Evolutionary conservation across 2,797 vertebrate genomes (phyloP), one percentile per base, ranked within the genome.

Genomic region (Ambastaia sidthimunki): DNA sequence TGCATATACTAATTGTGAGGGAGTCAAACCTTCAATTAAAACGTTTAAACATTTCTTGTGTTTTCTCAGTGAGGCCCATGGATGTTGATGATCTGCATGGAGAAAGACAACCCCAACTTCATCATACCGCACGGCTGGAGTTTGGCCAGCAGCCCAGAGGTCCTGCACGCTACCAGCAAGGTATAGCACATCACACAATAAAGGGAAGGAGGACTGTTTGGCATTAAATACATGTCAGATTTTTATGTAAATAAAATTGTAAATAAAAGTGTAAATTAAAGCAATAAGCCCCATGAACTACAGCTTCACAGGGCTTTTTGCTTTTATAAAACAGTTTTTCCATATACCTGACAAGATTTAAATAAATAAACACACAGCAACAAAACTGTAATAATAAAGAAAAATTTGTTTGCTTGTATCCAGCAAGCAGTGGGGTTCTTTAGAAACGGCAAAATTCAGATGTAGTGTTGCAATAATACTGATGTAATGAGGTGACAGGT

Each of bases 31-130:
- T 81, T 66, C 80, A 80, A 85, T 87, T 88, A 87, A 88, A 88
- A 82, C 79, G 82, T 31, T 83, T 81, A 82, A 77, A 80, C 69
- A 81, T 81, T 82, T 79, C 48, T 78, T 76, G 78, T 41, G 66
- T 37, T 82, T 86, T 54, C 75, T 81, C 74, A 90, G 91, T 76
- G 82, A 47, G 80, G 73, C 63, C 83, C 78, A 60, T 83, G 70
- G 77, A 83, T 81, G 71, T 12, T 16, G 28, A 57, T 73, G 83
- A 79, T 44, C 50, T 50, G 54, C 84, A 82, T 79, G 90, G 88
- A 85, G 80, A 89, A 80, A 90, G 87, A 85, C 83, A 89, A 87
- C 83, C 87, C 0, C 87, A 87, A 37, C 70, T 7, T 66, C 69
- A 54, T 50, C 66, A 76, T 18, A 80, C 75, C 82, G 19, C 71